Evolutionary conservation across 2,888 invertebrate species (phyloP), one percentile per base, ranked within the genome.

Genomic region (Noctua janthe): DNA sequence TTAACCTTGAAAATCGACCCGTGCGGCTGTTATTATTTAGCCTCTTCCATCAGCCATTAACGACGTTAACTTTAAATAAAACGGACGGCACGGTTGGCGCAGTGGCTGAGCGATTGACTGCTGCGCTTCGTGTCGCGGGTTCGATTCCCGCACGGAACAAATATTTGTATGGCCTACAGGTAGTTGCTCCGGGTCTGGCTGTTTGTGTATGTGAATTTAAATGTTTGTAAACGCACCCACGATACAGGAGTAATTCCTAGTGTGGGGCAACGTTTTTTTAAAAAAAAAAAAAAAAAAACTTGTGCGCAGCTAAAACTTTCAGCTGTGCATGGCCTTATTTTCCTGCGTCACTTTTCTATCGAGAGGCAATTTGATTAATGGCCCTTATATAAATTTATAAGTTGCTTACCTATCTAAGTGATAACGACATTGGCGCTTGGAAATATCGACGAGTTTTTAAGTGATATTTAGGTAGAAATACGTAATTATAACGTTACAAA

Each of bases 311-410:
- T 20, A 15, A 20, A 39, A 54, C 54, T 67, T 67, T 17, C 43
- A 59, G 67, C 51, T 74, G n/a, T 59, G 35, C 49, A 39, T 49
- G 35, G 49, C 29, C 64, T 71, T 49, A 71, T 76, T 82, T 71
- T 35, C 43, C 71, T 39, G 64, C 51, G 71, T 47, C 35, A 54
- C 51, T 67, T 81, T 77, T 67, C 35, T 59, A 71, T 77, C n/a
- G 77, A 35, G 47, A n/a, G 43, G 66, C 71, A 51, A 77, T 66
- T 71, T 81, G 81, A 82, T 81, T 77, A 82, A 81, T 71, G 77
- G 67, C 51, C 6, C 39, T 39, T 7, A 49, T 23, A 29, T 29
- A 29, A 62, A 29, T 56, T 4, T 59, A 29, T 64, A 82, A 76
- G 54, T 69, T 66, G 35, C 11, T 11, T 56, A 76, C 72, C 71